phyloP scores from a whole-genome alignment of 1,140 invertebrate species.

The Nixonia krombeini region DNA sequence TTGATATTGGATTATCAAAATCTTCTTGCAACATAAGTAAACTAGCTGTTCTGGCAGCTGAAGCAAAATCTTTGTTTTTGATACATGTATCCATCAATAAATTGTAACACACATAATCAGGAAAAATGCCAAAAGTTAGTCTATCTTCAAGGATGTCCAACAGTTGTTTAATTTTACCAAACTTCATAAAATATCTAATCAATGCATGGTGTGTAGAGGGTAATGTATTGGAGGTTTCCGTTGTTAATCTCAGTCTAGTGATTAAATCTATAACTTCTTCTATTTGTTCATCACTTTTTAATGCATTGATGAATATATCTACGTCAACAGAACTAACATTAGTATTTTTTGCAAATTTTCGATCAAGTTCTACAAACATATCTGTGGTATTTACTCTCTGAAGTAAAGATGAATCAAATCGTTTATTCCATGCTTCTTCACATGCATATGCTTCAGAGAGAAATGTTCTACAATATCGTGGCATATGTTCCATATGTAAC shows the following conservation, averaged over 20 bases:
- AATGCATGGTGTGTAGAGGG: constrained; percentile 88
- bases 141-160: constrained; percentile 83
- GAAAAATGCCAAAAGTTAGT: constrained; percentile 90
- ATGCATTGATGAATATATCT: constrained; percentile 80
- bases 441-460: constrained; percentile 80
- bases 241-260: constrained; percentile 79
- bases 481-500: constrained; percentile 4
- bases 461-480: constrained; percentile 61
- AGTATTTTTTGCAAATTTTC: constrained; percentile 71
- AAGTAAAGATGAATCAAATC: constrained; percentile 75
- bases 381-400: constrained; percentile 76
- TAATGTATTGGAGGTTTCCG: constrained; percentile 78
- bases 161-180: constrained; percentile 75
- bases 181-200: constrained; percentile 78
- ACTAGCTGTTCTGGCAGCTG: constrained; percentile 83
- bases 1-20: constrained; percentile 78
- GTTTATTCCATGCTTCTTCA: constrained; percentile 76
- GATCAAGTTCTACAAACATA: constrained; percentile 77
- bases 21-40: constrained; percentile 94
- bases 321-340: constrained; percentile 80
- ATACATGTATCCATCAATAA: constrained; percentile 87
- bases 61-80: constrained; percentile 77
- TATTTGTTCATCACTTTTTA: constrained; percentile 66
- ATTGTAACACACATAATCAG: constrained; percentile 84
- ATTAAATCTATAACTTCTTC: constrained; percentile 81